Evolutionary conservation across 2,113 vertebrate species (phyloP), one percentile per base, ranked within the genome.

Genomic region (Campylomormyrus numenius): DNA sequence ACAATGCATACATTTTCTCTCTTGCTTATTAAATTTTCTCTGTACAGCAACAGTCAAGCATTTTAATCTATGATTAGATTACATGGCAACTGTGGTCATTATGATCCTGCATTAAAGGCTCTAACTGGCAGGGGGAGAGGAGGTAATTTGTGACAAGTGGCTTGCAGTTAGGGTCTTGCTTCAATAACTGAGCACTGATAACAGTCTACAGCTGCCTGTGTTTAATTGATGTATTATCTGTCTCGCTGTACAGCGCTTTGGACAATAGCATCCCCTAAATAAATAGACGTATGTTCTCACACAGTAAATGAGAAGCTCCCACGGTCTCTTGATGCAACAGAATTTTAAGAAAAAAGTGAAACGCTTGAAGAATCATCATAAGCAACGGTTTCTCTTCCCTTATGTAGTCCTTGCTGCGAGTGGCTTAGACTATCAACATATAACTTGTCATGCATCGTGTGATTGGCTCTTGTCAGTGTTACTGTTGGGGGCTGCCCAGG

Each of bases 51-150:
- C 90, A 89, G 91, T 91, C 83, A 50, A 56, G 74, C 53, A 52
- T 70, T 91, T 89, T 90, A 66, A 7, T 56, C 85, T 90, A 89
- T 91, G 88, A 92, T 91, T 88, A 90, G 85, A 90, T 49, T 74
- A 62, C 11, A 90, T 85, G 88, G 56, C 80, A 84, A 35, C 70
- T n/a, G 31, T 13, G 70, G 87, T 89, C 89, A 52, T 49, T 88
- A 49, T 88, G 91, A 58, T 90, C 88, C n/a, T 83, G 74, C 87
- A 53, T 77, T 90, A 89, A 91, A 90, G 88, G 89, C 89, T 42
- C 87, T 58, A 89, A 91, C 90, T 84, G 87, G 86, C 89, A 89
- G 62, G 15, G 49, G 70, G 39, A 89, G 85, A 88, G 80, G 50
- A 62, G 87, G 52, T 56, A 46, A 86, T 48, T 74, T 88, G 21